These are phyloP conservation scores for Cecropterus lyciades DNA, from an alignment of 1,140 invertebrate genomes.

Conservation along the genomic window DNA sequence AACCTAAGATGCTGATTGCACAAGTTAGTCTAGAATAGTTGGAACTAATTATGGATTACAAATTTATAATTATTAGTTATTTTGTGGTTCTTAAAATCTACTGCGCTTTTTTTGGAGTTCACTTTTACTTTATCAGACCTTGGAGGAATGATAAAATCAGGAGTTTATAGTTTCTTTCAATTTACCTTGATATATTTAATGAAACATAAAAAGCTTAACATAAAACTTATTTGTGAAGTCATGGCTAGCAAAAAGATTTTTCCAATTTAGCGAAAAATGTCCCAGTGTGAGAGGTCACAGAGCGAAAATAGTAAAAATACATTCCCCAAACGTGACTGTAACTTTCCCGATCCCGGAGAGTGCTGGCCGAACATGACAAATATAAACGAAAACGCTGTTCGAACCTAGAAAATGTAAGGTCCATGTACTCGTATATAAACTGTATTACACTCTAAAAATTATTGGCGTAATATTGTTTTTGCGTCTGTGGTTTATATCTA, in stretches of 20 bases:
- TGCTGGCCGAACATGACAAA: constrained; percentile 49
- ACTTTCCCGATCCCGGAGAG: constrained; percentile 53
- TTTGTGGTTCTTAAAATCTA: too few relatives aligned
- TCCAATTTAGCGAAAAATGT: constrained; percentile 64
- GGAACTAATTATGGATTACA: too few relatives aligned
- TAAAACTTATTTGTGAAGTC: constrained; percentile 54
- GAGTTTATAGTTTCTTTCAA: too few relatives aligned
- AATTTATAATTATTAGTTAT: too few relatives aligned
- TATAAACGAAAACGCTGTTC: constrained; percentile 53
- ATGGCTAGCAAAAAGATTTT: constrained; percentile 53
- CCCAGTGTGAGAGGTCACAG: constrained; percentile 54
- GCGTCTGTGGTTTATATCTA: too few relatives aligned
- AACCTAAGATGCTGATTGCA: too few relatives aligned
- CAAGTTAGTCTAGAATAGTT: too few relatives aligned
- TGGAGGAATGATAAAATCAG: too few relatives aligned
- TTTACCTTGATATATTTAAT: too few relatives aligned
- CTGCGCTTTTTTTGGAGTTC: too few relatives aligned
- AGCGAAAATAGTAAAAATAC: constrained; percentile 59
- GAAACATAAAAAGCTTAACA: constrained; percentile 32
- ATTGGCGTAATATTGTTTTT: not conserved
- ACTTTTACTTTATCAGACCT: too few relatives aligned
- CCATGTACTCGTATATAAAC: not conserved
- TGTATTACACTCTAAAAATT: not conserved
- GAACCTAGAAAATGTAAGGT: constrained; percentile 43
- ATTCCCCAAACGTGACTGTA: constrained; percentile 60